These are phyloP conservation scores for Anas platyrhynchos DNA, from an alignment of 2,113 vertebrate species.

Conservation along the genomic window DNA sequence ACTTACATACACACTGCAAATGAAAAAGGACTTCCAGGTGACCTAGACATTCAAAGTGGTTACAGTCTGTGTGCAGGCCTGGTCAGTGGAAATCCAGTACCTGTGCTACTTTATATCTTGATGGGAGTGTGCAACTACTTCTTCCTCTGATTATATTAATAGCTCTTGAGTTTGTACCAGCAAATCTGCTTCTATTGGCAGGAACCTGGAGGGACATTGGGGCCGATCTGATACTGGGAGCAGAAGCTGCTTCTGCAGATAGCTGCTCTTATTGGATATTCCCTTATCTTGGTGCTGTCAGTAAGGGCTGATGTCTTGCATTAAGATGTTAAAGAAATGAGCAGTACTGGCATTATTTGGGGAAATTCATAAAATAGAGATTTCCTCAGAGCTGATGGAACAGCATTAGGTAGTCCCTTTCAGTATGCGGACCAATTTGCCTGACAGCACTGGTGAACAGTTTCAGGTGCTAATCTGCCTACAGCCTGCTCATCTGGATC, in stretches of 20 bases:
- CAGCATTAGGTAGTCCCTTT: neutral
- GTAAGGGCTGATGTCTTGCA: neutral
- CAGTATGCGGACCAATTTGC: neutral
- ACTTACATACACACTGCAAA: no score
- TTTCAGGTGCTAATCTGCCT: neutral
- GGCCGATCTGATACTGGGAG: neutral
- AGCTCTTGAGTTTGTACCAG: neutral
- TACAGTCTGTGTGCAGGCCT: neutral
- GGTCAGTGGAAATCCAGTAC: neutral
- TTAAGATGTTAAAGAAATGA: neutral
- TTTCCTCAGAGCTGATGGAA: neutral
- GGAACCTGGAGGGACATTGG: no score
- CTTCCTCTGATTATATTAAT: neutral
- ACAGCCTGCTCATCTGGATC: neutral
- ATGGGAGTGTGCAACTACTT: neutral
- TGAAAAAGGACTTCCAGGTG: no score
- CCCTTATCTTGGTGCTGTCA: neutral
- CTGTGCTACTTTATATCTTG: neutral
- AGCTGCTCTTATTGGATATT: neutral
- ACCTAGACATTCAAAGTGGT: no score
- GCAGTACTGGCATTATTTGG: neutral
- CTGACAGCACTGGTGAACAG: neutral
- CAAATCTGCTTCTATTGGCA: neutral
- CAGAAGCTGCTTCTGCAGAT: neutral
- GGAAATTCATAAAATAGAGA: neutral